phyloP scores from a whole-genome alignment of 2,888 invertebrate genomes.

The Meloe dianella region DNA sequence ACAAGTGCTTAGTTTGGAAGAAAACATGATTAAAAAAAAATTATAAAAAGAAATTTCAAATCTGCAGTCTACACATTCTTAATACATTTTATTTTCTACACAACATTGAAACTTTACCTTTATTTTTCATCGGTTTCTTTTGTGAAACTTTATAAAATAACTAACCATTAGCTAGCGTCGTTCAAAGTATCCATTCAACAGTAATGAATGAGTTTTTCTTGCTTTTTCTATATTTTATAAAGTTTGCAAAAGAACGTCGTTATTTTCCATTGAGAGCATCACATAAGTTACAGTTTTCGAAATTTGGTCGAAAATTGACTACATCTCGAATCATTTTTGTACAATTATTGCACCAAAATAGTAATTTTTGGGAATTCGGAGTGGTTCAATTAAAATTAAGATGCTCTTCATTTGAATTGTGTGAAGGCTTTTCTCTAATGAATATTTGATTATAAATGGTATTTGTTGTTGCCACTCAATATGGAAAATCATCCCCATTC shows the following conservation, averaged over 20 bases:
- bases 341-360: conserved; percentile 26
- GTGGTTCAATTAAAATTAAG: conserved; percentile 8
- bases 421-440: not conserved
- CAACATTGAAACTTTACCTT: not conserved
- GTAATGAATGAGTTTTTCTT: not conserved
- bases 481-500: not conserved
- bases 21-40: not conserved
- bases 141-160: not conserved
- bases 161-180: not conserved
- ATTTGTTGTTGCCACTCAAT: not conserved
- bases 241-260: conserved; percentile 20
- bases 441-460: not conserved
- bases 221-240: not conserved
- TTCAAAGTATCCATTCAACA: not conserved
- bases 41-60: not conserved
- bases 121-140: not conserved
- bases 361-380: conserved; percentile 15
- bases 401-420: not conserved
- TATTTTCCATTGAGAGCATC: not conserved
- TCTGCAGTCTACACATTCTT: not conserved
- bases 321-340: conserved; percentile 16
- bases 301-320: not conserved
- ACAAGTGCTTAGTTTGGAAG: not conserved
- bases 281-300: not conserved
- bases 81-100: not conserved